Base-by-base conservation (phyloP, 2,888 invertebrate species). In the Drosophila anceps region DNA sequence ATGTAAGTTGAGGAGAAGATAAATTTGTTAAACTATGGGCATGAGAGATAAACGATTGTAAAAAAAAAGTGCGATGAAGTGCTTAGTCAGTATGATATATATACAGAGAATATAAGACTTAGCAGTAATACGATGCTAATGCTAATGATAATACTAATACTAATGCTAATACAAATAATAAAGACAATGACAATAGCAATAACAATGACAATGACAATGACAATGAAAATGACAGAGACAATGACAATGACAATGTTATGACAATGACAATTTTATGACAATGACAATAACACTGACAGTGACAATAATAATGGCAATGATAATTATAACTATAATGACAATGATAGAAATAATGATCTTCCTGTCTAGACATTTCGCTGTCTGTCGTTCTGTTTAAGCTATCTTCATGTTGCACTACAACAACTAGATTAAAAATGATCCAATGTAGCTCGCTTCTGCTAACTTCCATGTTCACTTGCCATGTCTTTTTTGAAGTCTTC, bases 31-130 rank as follows among this genome's bases (percentile, higher is more conserved):
- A 3, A 6, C n/a, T 48, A 37, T 53, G 53, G 24, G n/a, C 4
- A 50, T 15, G 24, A 33, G 8, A 13, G 24, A 48, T 48, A 48
- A 37, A 15, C 53, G 35, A 44, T 51, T 51, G 33, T 7, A n/a
- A 29, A 12, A 1, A 7, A 31, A 12, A 46, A 27, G 13, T 24
- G 12, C 5, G 12, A 20, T 20, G 20, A 43, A 0, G 20, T 27
- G 15, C 9, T 27, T 18, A 4, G 8, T 18, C 10, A n/a, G n/a
- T 8, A 7, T 3, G 9, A 24, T 8, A 15, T 27, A 4, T 15
- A 46, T 8, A 24, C 7, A 27, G 15, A 46, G n/a, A 46, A 10
- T 9, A 27, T 46, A 2, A 9, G 15, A 46, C 27, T 9, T 8
- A 46, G 4, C 8, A 46, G 10, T 15, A 27, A 9, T 46, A 41